phyloP scores from a whole-genome alignment of 2,113 vertebrate species.

The Siniperca knerii region DNA sequence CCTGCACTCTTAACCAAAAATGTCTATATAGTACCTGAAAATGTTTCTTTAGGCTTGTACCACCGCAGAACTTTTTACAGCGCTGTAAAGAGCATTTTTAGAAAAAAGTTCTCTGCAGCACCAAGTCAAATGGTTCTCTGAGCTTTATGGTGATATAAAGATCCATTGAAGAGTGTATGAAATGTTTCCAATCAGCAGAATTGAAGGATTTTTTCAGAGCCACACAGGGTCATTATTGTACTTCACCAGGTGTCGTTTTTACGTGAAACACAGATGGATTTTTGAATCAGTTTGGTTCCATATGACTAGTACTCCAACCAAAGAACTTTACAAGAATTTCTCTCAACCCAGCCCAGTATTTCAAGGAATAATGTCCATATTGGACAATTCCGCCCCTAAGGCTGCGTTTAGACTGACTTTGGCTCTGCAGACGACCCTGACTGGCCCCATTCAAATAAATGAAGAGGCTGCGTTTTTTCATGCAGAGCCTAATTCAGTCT shows the following conservation, averaged over 20 bases:
- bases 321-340: not conserved
- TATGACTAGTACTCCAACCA: not conserved
- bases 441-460: not conserved
- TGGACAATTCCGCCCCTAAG: not conserved
- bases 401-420: not conserved
- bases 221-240: not conserved
- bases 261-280: constrained; percentile 9
- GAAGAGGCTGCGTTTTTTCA: not conserved
- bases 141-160: constrained; percentile 8
- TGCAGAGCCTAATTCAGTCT: no score
- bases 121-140: not conserved
- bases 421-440: not conserved
- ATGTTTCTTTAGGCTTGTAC: constrained; percentile 17
- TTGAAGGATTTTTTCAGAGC: not conserved
- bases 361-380: not conserved
- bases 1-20: not conserved
- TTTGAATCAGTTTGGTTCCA: constrained; percentile 1
- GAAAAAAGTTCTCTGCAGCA: not conserved
- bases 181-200: constrained; percentile 22
- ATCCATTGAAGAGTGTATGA: not conserved
- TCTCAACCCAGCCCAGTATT: not conserved
- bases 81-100: constrained; percentile 19
- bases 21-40: constrained; percentile 5
- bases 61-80: constrained; percentile 22
- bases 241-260: constrained; percentile 26